Base-by-base conservation (phyloP, 2,888 invertebrate genomes). In the Euclidia mi region DNA sequence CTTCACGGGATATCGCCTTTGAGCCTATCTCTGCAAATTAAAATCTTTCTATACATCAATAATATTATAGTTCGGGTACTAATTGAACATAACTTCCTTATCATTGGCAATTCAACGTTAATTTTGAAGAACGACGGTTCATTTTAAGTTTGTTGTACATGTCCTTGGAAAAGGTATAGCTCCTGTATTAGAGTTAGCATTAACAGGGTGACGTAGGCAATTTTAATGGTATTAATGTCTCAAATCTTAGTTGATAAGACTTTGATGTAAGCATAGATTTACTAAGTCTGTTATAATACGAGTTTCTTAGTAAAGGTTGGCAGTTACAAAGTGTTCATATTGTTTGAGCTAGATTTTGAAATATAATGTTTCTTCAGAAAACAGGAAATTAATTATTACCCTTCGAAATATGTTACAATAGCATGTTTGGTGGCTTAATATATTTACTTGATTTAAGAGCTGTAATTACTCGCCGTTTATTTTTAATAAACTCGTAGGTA, bases 181-280 rank as follows among this genome's bases (percentile, higher is more conserved):
- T 49, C 28, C 43, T 64, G 42, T 9, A 29, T 41, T 41, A 32
- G 20, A 56, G 53, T 68, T 67, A 59, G 48, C 37, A 44, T 64
- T 53, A 45, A 53, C 32, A 29, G 34, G 62, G 42, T 65, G 51
- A 60, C 55, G 51, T 46, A 45, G 53, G 56, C 31, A 56, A 66
- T 57, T 62, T 66, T 62, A 66, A 66, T 66, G 62, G 42, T 41
- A 66, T 62, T 62, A 66, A 37, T 38, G 38, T 42, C 62, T 57
- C 51, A 62, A 55, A 46, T 66, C 53, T 66, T 53, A 47, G 43
- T 49, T 56, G 20, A 38, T 35, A 29, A 50, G 53, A 53, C 53
- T 35, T 41, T 41, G 50, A 56, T 57, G 50, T 51, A 65, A 52
- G 51, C 51, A 12, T 29, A 57, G 57, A 66, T n/a, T 66, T 62